A percentile compares a stretch with the other conserved stretches of the same genome.
phyloP scores from a whole-genome alignment of 2,113 vertebrate species.

The Indicator indicator region DNA sequence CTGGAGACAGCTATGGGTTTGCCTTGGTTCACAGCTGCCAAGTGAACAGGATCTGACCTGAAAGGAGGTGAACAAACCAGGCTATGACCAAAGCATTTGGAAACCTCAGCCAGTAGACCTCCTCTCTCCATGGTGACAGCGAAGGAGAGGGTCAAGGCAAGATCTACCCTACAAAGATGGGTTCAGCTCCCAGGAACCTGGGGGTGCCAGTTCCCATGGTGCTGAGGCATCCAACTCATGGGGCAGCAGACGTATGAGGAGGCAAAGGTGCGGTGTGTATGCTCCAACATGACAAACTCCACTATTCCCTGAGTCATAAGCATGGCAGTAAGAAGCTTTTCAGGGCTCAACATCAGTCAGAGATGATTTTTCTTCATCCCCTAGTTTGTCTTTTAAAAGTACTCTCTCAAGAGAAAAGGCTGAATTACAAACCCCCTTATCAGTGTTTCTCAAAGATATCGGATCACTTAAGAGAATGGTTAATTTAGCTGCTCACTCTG shows the following conservation, averaged over 20 bases:
- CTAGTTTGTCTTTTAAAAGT: neutral
- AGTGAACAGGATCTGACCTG: neutral
- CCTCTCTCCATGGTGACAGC: accelerated
- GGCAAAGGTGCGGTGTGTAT: accelerated
- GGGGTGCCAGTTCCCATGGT: neutral
- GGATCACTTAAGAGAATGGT: neutral
- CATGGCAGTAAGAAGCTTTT: neutral
- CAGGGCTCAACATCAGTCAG: neutral
- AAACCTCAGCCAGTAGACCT: neutral
- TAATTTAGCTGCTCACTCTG: neutral
- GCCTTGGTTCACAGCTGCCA: neutral
- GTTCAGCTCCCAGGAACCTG: neutral
- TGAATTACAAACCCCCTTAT: neutral
- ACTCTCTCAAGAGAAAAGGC: neutral
- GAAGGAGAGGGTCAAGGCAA: neutral
- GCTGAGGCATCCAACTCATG: neutral
- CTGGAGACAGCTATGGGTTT: neutral
- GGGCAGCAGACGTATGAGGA: neutral
- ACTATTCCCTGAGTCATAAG: neutral
- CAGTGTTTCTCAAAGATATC: neutral
- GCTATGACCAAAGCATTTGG: accelerated
- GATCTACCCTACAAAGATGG: accelerated
- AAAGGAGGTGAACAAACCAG: neutral
- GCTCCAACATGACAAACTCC: neutral
- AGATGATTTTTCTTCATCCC: neutral